Evolutionary conservation across 30 jellyfish, hydroid and myxozoan genomes (phyloP).

Genomic region (Chrysaora quinquecirrha): DNA sequence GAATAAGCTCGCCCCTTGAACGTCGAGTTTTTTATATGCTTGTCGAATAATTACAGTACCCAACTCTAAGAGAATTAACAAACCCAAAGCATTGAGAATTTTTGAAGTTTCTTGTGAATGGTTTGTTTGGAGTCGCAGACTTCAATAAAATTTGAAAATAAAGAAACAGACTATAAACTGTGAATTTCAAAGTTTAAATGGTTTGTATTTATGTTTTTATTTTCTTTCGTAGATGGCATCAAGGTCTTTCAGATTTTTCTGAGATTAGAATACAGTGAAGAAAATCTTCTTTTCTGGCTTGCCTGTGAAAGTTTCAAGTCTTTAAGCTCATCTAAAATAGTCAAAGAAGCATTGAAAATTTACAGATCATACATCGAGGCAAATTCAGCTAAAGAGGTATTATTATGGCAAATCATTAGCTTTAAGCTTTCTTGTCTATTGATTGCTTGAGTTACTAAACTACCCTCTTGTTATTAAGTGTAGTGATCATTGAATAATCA

Average conservation of each 20-base stretch:
- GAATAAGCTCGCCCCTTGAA: no score
- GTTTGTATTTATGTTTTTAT: background rate
- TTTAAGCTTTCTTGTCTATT: background rate
- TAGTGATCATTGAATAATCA: no score
- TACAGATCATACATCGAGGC: slow-evolving; percentile 62
- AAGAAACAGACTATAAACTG: background rate
- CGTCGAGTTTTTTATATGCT: no score
- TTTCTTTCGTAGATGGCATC: slow-evolving; percentile 54
- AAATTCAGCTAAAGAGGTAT: slow-evolving; percentile 63
- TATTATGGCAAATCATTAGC: background rate
- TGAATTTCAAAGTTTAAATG: background rate
- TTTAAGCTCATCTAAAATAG: slow-evolving; percentile 31
- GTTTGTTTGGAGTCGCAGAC: background rate
- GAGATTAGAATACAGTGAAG: slow-evolving; percentile 84
- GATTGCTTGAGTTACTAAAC: background rate
- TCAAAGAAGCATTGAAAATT: slow-evolving; percentile 55
- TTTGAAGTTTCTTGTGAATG: background rate
- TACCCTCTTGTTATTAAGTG: no score
- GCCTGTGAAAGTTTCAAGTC: slow-evolving; percentile 76
- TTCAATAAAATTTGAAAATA: background rate
- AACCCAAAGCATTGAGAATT: background rate
- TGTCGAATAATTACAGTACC: no score
- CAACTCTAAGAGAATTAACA: background rate
- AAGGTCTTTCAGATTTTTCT: slow-evolving; percentile 63
- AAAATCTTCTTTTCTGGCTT: slow-evolving; percentile 74